Base-by-base conservation (phyloP, 2,797 vertebrate species). In the Xenentodon cancila region DNA sequence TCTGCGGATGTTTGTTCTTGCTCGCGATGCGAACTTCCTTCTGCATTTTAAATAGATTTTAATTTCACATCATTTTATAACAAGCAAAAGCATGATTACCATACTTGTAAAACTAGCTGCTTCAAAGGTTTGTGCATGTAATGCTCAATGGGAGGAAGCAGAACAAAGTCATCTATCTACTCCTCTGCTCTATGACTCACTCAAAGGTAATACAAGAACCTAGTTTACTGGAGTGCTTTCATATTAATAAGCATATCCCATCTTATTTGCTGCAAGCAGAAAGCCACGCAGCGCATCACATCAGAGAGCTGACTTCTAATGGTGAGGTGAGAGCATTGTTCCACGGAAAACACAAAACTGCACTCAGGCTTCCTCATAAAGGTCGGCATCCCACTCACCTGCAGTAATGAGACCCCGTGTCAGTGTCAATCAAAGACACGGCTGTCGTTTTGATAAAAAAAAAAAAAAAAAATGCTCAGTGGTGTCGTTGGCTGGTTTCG, bases 321-420 rank as follows among this genome's bases (percentile, higher is more conserved):
- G 82, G 79, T 61, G 88, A 85, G 81, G 91, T 87, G 86, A 88
- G 91, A 89, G 92, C 87, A 82, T 84, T 89, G 86, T 92, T 94
- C 90, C 86, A 85, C 90, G 93, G 93, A 91, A 92, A 94, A 95
- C 92, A 94, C 87, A 91, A 93, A 95, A 94, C 92, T 94, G 92
- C 94, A 95, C 94, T 96, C 94, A 92, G 89, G 90, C 91, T 85
- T 89, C 90, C 92, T 88, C 78, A 86, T 90, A 92, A 95, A 93
- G 83, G 87, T 87, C 81, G 88, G 68, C 88, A 84, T 92, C 94
- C 93, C 91, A 91, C 90, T 93, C 90, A 89, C 92, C 94, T 93
- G 92, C 94, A 83, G 93, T 95, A 96, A 95, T 94, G 94, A 96
- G 92, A 88, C 86, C 84, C 85, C 63, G 82, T 91, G 92, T 93